Evolutionary conservation across 2,113 vertebrate species (phyloP), one percentile per base, ranked within the genome.

Genomic region (Ahaetulla prasina): DNA sequence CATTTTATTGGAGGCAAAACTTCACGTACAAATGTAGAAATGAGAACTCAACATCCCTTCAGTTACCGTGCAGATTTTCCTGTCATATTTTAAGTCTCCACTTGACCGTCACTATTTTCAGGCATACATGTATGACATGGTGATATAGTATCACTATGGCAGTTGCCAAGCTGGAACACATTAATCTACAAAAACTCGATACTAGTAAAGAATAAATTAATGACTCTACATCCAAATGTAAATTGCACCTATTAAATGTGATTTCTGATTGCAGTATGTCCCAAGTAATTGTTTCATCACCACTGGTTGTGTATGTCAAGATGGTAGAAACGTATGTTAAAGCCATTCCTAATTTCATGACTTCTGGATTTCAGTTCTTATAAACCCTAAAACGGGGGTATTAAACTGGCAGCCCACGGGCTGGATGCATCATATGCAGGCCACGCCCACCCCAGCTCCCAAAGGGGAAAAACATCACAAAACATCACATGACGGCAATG

Each of bases 11-110:
- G 25, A 91, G 27, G 53, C 7, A 2, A 3, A 2, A 3, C 85
- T 5, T 35, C 87, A 92, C n/a, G 90, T 93, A 60, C 54, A 92
- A 93, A 92, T 80, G 86, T 30, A 90, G 80, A 87, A 52, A 47
- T 45, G 2, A 2, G 0, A 12, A 60, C 1, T 12, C 85, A 93
- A 47, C 86, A 90, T 50, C 9, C 80, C 57, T 85, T 80, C 0
- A 0, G 84, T 1, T 20, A 55, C 74, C n/a, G 39, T 18, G 22
- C 90, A 49, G 7, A 57, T 88, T 52, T 91, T 84, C 30, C 52
- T 91, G 63, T 68, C 45, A 18, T 60, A 88, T 49, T 88, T 92
- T 74, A 6, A 68, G 20, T 89, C 93, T 90, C 80, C 63, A 30
- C 20, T 8, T 89, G 23, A 0, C 20, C 14, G 45, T 84, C 85